Evolutionary conservation across 37 sponge, comb jelly and placozoan species (phyloP).

Genomic region (Ephydatia muelleri): DNA sequence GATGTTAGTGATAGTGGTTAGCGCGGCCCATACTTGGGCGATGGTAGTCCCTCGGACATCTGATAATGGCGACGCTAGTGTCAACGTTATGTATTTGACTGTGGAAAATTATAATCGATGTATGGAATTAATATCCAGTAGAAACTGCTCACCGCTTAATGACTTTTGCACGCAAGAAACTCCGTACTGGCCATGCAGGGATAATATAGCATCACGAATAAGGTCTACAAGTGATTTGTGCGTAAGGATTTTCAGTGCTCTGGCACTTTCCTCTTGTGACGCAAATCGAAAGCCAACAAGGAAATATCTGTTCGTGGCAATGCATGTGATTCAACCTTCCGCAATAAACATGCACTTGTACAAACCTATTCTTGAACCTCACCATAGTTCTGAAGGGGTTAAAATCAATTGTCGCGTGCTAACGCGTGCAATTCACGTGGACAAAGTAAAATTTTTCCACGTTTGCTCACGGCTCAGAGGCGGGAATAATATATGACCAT

Average conservation of each 20-base stretch:
- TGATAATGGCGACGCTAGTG: conserved; percentile 60
- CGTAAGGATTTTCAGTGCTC: not conserved
- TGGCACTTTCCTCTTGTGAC: conserved; percentile 8
- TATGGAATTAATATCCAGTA: too few species aligned
- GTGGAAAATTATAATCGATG: too few species aligned
- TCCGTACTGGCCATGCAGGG: conserved; percentile 76
- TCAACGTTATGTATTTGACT: conserved; percentile 80
- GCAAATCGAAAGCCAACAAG: conserved; percentile 49
- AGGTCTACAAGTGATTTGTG: conserved; percentile 10
- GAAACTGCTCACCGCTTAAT: conserved; percentile 41
- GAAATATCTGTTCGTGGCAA: conserved; percentile 51
- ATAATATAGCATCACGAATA: conserved; percentile 36
- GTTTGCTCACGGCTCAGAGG: not conserved
- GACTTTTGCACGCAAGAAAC: conserved; percentile 68
- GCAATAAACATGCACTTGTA: not conserved
- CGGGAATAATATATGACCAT: conserved; percentile 12
- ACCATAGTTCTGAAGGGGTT: conserved; percentile 39
- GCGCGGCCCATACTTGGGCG: conserved; percentile 50
- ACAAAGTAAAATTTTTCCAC: conserved; percentile 8
- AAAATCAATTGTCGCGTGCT: not conserved
- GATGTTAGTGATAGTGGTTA: conserved; percentile 38
- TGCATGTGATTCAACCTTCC: not conserved
- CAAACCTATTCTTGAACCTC: conserved; percentile 67
- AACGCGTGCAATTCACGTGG: not conserved
- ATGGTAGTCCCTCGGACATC: conserved; percentile 63